phyloP scores from a whole-genome alignment of 2,888 invertebrate genomes.

The Fragum sueziense region DNA sequence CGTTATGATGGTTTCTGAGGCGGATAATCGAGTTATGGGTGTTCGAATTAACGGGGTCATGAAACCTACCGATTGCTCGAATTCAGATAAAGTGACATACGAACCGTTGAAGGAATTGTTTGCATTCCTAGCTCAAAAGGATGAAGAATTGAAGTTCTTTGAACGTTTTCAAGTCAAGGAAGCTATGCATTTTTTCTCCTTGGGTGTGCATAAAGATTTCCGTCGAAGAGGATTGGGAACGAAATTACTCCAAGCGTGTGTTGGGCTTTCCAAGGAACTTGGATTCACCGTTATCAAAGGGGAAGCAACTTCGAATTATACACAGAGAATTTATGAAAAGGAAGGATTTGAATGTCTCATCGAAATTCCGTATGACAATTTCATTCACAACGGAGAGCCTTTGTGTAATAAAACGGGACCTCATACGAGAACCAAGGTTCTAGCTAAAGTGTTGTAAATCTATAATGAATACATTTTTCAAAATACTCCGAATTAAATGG shows the following conservation, averaged over 20 bases:
- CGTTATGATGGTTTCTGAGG: slow-evolving; percentile 48
- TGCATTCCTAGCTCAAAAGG: slow-evolving; percentile 43
- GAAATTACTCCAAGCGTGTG: slow-evolving; percentile 37
- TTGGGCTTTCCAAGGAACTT: slow-evolving; percentile 44
- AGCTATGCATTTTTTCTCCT: slow-evolving; percentile 51
- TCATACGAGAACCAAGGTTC: slow-evolving; percentile 46
- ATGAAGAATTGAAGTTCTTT: slow-evolving; percentile 42
- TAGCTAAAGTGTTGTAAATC: slow-evolving; percentile 9
- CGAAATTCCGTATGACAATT: slow-evolving; percentile 48
- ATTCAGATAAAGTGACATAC: slow-evolving; percentile 22
- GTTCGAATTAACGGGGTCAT: slow-evolving; percentile 41
- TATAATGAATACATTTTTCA: too few relatives aligned
- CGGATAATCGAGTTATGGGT: slow-evolving; percentile 51
- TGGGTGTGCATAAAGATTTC: slow-evolving; percentile 52
- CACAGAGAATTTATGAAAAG: slow-evolving; percentile 55
- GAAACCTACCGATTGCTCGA: slow-evolving; percentile 21
- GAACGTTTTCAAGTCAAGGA: slow-evolving; percentile 32
- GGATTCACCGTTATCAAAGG: slow-evolving; percentile 53
- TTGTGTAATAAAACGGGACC: slow-evolving; percentile 44
- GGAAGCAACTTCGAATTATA: slow-evolving; percentile 56
- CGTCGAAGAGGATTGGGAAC: slow-evolving; percentile 51
- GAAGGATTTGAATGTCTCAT: slow-evolving; percentile 39
- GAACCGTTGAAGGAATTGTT: slow-evolving; percentile 41
- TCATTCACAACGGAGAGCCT: slow-evolving; percentile 44
- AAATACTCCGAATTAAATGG: too few relatives aligned